Base-by-base conservation (phyloP, 2,113 vertebrate species). In the Crotalus viridis region DNA sequence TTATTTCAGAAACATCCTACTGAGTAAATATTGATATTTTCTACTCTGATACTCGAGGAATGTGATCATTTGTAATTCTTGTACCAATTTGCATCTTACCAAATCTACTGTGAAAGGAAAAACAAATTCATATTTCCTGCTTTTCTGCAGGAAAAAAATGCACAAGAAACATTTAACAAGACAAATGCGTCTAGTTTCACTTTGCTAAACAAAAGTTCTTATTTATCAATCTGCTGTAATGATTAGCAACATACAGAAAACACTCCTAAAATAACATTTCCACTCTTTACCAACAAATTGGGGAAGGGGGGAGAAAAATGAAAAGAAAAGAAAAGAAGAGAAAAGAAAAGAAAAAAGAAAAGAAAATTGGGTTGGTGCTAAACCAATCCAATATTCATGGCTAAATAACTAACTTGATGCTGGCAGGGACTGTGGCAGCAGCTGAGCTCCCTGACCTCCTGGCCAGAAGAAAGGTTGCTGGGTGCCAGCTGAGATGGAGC, bases 391-490 rank as follows among this genome's bases (percentile, higher is more conserved):
- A 95, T 94, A 97, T 94, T 93, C 94, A 95, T 69, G 93, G 95
- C 96, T 0, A 94, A 91, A 92, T 90, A 96, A 96, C 88, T 95
- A 96, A 96, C 94, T 95, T 92, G 93, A 92, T 95, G 94, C 95
- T 96, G 95, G 95, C 96, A 97, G 94, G 81, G 95, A 86, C 95
- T 94, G 91, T 94, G 94, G 94, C 93, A 97, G 92, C 95, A 96
- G 96, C 93, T 94, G 87, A 97, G 95, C 94, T 95, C 91, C 46
- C 95, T 95, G 1, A 94, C 90, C 95, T 96, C 92, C 93, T 94
- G 93, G 96, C 89, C 94, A 95, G 57, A 95, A 90, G 94, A 89
- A 93, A 92, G 89, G 87, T 22, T 89, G 88, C 6, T 92, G 94
- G 64, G 22, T 95, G 95, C 95, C 97, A 96, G 94, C 48, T 46